Evolutionary conservation across 1,140 invertebrate species (phyloP).

Genomic region (Megalopta genalis): DNA sequence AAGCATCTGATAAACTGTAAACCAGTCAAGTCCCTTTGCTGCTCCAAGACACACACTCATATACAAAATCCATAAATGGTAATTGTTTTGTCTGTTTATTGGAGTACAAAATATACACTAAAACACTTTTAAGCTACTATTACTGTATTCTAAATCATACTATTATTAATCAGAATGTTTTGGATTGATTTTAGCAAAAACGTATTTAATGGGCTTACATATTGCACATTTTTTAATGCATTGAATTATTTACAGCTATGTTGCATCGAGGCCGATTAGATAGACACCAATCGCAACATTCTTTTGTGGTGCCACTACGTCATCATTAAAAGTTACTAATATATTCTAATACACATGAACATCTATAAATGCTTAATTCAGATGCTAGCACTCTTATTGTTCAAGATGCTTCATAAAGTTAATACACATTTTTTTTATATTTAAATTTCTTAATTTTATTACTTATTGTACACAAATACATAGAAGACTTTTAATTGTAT

Average conservation of each 20-base stretch:
- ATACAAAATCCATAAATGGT: conserved; percentile 24
- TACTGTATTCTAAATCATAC: not conserved
- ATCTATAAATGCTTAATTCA: not conserved
- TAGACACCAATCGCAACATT: not conserved
- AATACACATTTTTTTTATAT: not conserved
- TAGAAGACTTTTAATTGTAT: not conserved
- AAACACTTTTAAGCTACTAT: not conserved
- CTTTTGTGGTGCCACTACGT: not conserved
- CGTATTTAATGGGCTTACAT: not conserved
- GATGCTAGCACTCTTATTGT: not conserved
- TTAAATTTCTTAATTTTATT: not conserved
- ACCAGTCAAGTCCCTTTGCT: not conserved
- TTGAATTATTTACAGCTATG: not conserved
- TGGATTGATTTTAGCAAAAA: not conserved
- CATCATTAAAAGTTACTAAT: not conserved
- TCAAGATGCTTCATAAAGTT: not conserved
- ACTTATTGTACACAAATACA: not conserved
- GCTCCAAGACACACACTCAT: not conserved
- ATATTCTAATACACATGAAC: not conserved
- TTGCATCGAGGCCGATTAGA: not conserved
- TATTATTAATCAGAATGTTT: conserved; percentile 3
- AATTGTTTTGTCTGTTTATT: conserved; percentile 32
- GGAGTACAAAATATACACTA: conserved; percentile 1
- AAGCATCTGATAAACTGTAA: not conserved
- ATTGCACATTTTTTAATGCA: not conserved